A percentile compares a stretch with the other conserved stretches of the same genome.
Conservation (phyloP, 2,113 vertebrate genomes). For the Dolichotis patagonum region DNA sequence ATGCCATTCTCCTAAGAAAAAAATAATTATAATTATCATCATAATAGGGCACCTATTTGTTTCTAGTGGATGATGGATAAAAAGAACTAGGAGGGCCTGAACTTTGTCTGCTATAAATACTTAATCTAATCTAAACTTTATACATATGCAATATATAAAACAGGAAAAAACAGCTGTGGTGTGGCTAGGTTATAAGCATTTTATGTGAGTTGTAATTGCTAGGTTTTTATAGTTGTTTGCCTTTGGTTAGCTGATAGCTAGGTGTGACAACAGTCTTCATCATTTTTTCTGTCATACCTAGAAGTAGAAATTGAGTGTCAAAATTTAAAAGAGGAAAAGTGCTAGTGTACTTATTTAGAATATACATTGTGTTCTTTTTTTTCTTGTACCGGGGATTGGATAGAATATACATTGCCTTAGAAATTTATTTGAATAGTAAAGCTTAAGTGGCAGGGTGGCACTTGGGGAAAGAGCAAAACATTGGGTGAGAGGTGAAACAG, state of each 20-base stretch:
- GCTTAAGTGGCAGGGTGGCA: neutral
- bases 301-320: neutral
- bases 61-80: neutral
- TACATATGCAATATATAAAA: neutral
- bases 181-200: neutral
- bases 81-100: constrained; percentile 18
- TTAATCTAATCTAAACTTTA: neutral
- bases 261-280: neutral
- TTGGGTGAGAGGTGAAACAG: neutral
- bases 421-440: constrained; percentile 18
- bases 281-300: neutral
- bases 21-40: neutral
- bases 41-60: neutral
- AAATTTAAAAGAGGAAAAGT: constrained; percentile 7
- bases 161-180: neutral
- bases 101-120: neutral
- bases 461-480: neutral
- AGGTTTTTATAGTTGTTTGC: constrained; percentile 36
- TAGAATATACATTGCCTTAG: neutral
- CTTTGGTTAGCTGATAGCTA: constrained; percentile 22
- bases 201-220: constrained; percentile 41
- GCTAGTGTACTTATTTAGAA: neutral
- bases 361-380: no score
- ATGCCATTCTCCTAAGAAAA: constrained; percentile 42
- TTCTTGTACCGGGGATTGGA: no score